These are phyloP conservation scores for Cyprinodon tularosa DNA, from an alignment of 2,113 vertebrate genomes.

Conservation along the genomic window DNA sequence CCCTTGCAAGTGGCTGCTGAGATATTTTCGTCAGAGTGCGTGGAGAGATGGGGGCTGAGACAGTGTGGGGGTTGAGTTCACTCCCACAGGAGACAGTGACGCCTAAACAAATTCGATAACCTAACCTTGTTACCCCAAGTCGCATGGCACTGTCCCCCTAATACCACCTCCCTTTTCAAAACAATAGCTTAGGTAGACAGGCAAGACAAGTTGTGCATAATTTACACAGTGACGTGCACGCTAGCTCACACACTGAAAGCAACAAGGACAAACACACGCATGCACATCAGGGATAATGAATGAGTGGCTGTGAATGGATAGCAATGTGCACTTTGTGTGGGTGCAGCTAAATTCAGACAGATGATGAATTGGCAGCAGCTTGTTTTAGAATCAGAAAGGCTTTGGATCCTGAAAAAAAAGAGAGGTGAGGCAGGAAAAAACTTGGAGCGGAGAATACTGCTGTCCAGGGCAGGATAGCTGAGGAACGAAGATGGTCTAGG, in stretches of 20 bases:
- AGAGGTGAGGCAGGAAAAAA: conserved; percentile 21
- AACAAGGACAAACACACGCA: conserved; percentile 45
- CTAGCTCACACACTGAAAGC: conserved; percentile 47
- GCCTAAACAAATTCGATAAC: conserved; percentile 79
- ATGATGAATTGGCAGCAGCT: conserved; percentile 74
- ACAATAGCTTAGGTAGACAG: conserved; percentile 68
- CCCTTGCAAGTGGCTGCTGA: conserved; percentile 46
- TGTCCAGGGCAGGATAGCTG: conserved; percentile 13
- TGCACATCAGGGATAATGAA: conserved; percentile 59
- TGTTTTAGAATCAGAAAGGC: conserved; percentile 44
- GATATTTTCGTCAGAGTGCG: conserved; percentile 50
- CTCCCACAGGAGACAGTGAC: conserved; percentile 70
- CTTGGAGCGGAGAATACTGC: conserved; percentile 10
- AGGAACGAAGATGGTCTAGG: conserved; percentile 37
- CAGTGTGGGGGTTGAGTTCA: conserved; percentile 47
- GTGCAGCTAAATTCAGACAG: conserved; percentile 49
- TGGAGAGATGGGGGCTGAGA: conserved; percentile 46
- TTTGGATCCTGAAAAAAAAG: conserved; percentile 32
- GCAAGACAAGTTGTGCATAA: conserved; percentile 61
- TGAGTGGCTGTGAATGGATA: conserved; percentile 75
- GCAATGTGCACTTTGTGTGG: conserved; percentile 71
- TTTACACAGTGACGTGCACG: conserved; percentile 52
- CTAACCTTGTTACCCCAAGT: conserved; percentile 76
- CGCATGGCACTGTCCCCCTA: conserved; percentile 58
- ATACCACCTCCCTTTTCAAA: conserved; percentile 60